A percentile compares a stretch with the other conserved stretches of the same genome.
Evolutionary conservation across 2,888 invertebrate species (phyloP).

Genomic region (Campoplex capitator): DNA sequence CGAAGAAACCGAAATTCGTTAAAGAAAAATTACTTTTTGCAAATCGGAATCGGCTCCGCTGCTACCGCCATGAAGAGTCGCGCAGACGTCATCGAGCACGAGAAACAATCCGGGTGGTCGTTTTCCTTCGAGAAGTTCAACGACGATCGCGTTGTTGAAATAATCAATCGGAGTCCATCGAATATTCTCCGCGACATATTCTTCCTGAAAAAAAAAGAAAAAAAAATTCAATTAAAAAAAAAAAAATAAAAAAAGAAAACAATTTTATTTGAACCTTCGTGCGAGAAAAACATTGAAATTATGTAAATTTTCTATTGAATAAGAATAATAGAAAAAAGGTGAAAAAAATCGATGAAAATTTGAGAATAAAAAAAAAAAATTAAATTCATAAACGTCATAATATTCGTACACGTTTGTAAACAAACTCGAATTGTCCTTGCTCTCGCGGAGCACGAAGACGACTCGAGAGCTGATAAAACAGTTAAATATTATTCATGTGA

Average conservation of each 20-base stretch:
- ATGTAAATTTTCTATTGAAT: neutral
- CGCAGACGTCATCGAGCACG: slow-evolving; percentile 89
- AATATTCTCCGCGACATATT: slow-evolving; percentile 89
- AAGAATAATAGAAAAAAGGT: neutral
- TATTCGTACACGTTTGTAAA: neutral
- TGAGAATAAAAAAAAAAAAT: neutral
- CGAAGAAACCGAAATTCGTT: neutral
- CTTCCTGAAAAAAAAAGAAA: slow-evolving; percentile 85
- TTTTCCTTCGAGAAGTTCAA: slow-evolving; percentile 88
- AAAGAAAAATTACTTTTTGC: slow-evolving; percentile 82
- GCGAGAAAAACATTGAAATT: neutral
- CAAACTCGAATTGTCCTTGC: neutral
- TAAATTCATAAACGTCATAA: neutral
- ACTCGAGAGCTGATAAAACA: neutral
- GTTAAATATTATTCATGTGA: slow-evolving; percentile 13
- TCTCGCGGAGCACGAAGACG: too few species aligned
- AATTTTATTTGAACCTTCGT: neutral
- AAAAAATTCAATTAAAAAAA: too few species aligned
- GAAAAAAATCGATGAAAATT: neutral
- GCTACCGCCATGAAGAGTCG: slow-evolving; percentile 89
- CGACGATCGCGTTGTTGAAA: slow-evolving; percentile 89
- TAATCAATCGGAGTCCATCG: slow-evolving; percentile 89
- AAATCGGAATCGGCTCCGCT: slow-evolving; percentile 88
- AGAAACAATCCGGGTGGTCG: slow-evolving; percentile 88
- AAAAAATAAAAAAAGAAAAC: neutral